phyloP scores from a whole-genome alignment of 2,113 vertebrate species.

The Notechis scutatus region DNA sequence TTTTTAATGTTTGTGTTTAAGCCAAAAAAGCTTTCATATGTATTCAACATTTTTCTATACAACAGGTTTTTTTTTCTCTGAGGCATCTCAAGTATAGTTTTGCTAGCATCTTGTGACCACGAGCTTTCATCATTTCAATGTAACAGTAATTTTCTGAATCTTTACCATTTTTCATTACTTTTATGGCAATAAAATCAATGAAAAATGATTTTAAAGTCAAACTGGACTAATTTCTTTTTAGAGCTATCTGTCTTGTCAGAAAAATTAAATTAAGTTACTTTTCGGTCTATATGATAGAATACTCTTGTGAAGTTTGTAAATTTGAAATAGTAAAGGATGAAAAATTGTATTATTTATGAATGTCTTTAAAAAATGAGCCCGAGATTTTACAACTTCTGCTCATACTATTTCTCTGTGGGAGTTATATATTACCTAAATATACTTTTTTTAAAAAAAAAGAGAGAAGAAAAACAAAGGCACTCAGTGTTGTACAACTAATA shows the following conservation, averaged over 20 bases:
- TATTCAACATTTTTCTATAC: neutral
- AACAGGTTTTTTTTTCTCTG: neutral
- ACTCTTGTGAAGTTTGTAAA: neutral
- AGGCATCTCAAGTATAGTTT: neutral
- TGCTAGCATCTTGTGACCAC: neutral
- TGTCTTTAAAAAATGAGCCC: neutral
- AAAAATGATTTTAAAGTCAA: too few species aligned
- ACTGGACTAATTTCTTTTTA: too few species aligned
- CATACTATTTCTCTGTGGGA: neutral
- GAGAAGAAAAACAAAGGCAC: neutral
- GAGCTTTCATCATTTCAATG: neutral
- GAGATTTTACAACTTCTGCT: neutral
- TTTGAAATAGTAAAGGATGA: neutral
- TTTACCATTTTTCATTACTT: neutral
- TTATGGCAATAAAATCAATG: too few species aligned
- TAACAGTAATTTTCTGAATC: neutral
- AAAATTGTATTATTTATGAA: neutral
- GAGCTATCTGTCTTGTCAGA: neutral
- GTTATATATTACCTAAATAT: neutral
- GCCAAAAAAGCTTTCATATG: neutral
- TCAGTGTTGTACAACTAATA: conserved; percentile 59
- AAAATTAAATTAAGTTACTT: neutral
- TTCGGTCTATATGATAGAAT: neutral
- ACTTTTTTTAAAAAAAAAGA: neutral
- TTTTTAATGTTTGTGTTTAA: neutral